A percentile compares a stretch with the other conserved stretches of the same genome.
These are phyloP conservation scores for Gyps fulvus DNA, from an alignment of 2,113 vertebrate species.

Conservation along the genomic window DNA sequence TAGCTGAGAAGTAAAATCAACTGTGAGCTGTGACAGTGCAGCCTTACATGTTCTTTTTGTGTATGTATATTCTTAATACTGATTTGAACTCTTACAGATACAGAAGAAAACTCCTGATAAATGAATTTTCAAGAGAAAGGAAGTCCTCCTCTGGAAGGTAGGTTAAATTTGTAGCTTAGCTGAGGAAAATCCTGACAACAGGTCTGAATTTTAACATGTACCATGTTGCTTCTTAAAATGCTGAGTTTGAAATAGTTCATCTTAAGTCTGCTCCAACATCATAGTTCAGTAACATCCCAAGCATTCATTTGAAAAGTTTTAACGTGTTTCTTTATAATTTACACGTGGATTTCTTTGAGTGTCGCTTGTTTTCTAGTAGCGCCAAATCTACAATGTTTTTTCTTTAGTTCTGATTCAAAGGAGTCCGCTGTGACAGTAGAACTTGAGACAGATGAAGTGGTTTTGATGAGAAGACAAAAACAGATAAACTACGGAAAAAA, in stretches of 20 bases:
- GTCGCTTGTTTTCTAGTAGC: neutral
- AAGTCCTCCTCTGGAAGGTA: conserved; percentile 90
- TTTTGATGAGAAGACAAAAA: conserved; percentile 91
- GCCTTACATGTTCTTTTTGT: neutral
- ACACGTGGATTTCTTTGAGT: neutral
- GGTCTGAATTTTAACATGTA: neutral
- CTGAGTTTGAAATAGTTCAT: neutral
- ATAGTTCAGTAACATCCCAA: neutral
- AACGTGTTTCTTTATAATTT: neutral
- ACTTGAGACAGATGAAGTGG: conserved; percentile 89
- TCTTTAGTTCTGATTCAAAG: conserved; percentile 87
- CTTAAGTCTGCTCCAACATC: neutral
- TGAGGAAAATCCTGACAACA: neutral
- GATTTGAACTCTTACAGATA: conserved; percentile 76
- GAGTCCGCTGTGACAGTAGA: conserved; percentile 75
- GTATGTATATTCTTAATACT: neutral
- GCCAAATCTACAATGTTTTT: neutral
- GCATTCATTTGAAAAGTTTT: neutral
- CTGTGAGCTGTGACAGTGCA: neutral
- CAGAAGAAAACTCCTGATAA: conserved; percentile 88
- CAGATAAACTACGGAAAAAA: conserved; percentile 98
- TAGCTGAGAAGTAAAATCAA: neutral
- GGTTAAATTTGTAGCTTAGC: neutral
- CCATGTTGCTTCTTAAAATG: neutral
- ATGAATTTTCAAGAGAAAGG: conserved; percentile 84